phyloP scores from a whole-genome alignment of 2,113 vertebrate species.

The Megaleporinus macrocephalus region DNA sequence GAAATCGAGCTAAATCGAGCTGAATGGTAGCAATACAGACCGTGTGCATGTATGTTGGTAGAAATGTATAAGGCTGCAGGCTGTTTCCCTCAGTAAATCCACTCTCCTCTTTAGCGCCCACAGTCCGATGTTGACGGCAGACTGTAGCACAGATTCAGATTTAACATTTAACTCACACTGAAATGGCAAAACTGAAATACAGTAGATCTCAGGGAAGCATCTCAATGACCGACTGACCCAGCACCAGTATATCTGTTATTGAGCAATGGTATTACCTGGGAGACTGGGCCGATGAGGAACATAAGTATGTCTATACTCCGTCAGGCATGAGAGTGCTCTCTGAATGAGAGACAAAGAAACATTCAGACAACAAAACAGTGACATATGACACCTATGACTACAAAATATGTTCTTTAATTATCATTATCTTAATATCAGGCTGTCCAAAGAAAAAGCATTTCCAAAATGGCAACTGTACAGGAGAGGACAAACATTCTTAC shows the following conservation, averaged over 20 bases:
- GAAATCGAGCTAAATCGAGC: too few species aligned
- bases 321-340: slow-evolving; percentile 41
- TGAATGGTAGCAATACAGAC: slow-evolving; percentile 29
- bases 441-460: too few species aligned
- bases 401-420: background rate
- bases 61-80: slow-evolving; percentile 59
- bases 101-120: slow-evolving; percentile 54
- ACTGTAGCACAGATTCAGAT: slow-evolving; percentile 51
- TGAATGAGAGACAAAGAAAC: background rate
- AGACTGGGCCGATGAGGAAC: slow-evolving; percentile 27
- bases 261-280: slow-evolving; percentile 56
- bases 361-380: background rate
- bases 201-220: background rate
- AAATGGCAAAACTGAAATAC: background rate
- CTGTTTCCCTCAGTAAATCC: slow-evolving; percentile 62
- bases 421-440: too few species aligned
- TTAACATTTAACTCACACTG: background rate
- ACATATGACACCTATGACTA: background rate
- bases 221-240: too few species aligned
- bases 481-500: too few species aligned
- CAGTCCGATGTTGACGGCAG: slow-evolving; percentile 9
- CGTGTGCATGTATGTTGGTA: slow-evolving; percentile 35
- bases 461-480: too few species aligned
- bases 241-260: background rate
- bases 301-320: slow-evolving; percentile 60